phyloP scores from a whole-genome alignment of 2,113 vertebrate genomes.

The Embiotoca jacksoni region DNA sequence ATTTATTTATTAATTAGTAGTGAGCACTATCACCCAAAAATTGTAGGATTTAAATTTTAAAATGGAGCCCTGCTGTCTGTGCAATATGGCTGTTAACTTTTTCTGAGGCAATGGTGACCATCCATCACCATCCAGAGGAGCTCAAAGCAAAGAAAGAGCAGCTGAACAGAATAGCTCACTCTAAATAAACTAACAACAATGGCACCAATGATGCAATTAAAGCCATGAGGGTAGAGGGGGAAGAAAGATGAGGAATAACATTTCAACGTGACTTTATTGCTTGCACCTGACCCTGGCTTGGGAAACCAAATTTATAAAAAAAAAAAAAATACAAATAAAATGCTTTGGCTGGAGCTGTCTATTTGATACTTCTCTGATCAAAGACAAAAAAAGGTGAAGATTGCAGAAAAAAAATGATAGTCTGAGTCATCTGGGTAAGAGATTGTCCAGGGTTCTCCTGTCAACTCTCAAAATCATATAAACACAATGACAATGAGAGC shows the following conservation, averaged over 20 bases:
- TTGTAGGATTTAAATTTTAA: not conserved
- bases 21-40: no score
- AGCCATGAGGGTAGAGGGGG: not conserved
- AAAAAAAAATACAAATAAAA: slow-evolving; percentile 65
- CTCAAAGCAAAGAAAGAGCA: slow-evolving; percentile 30
- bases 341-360: slow-evolving; percentile 61
- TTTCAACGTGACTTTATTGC: slow-evolving; percentile 54
- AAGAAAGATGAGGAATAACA: slow-evolving; percentile 39
- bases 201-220: slow-evolving; percentile 22
- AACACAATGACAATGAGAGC: slow-evolving; percentile 57
- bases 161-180: slow-evolving; percentile 21
- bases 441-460: slow-evolving; percentile 72
- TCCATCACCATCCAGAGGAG: not conserved
- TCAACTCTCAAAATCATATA: slow-evolving; percentile 77
- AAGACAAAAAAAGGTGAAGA: slow-evolving; percentile 67
- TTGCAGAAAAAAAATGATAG: slow-evolving; percentile 71
- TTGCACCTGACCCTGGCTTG: slow-evolving; percentile 47
- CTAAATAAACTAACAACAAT: slow-evolving; percentile 18
- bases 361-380: slow-evolving; percentile 63
- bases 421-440: slow-evolving; percentile 63
- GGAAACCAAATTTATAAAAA: slow-evolving; percentile 67
- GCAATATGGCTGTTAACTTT: not conserved
- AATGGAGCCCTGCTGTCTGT: not conserved
- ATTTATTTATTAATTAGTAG: no score
- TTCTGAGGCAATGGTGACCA: not conserved